phyloP scores from a whole-genome alignment of 1,140 invertebrate species.

The Drosophila sulfurigaster region DNA sequence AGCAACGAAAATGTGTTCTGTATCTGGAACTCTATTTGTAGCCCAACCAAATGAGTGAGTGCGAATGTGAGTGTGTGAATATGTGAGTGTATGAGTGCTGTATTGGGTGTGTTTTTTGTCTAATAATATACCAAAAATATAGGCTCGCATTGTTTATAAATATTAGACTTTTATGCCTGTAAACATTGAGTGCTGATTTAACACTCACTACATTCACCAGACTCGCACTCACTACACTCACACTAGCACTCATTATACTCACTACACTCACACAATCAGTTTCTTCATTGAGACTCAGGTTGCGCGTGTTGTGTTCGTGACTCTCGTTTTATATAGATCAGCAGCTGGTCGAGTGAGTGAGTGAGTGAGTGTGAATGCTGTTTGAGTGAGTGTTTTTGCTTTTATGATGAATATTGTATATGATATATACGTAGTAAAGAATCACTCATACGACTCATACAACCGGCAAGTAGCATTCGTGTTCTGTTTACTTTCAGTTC shows the following conservation, averaged over 20 bases:
- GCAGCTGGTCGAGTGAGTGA: constrained; percentile 13
- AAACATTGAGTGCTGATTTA: constrained; percentile 38
- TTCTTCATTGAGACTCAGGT: background rate
- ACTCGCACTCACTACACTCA: constrained; percentile 5
- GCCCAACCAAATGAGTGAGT: background rate
- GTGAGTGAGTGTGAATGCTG: constrained; percentile 23
- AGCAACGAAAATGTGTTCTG: background rate
- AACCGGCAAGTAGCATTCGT: constrained; percentile 59
- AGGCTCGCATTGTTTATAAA: constrained; percentile 43
- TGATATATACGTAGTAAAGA: constrained; percentile 65
- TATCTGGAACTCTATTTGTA: constrained; percentile 10
- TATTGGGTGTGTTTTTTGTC: background rate
- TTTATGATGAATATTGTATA: background rate
- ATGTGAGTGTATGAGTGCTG: background rate
- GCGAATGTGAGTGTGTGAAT: background rate
- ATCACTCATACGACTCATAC: constrained; percentile 73
- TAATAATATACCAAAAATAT: constrained; percentile 40
- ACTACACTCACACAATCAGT: constrained; percentile 5
- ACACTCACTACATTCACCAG: background rate
- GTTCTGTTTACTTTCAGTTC: constrained; percentile 74
- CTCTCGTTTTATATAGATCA: constrained; percentile 48
- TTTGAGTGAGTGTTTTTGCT: too few relatives aligned
- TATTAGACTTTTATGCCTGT: constrained; percentile 14
- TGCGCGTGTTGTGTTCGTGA: background rate
- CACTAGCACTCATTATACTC: constrained; percentile 1